A percentile compares a stretch with the other conserved stretches of the same genome.
Conservation (phyloP, 2,797 vertebrate genomes). For the Linurgus olivaceus region DNA sequence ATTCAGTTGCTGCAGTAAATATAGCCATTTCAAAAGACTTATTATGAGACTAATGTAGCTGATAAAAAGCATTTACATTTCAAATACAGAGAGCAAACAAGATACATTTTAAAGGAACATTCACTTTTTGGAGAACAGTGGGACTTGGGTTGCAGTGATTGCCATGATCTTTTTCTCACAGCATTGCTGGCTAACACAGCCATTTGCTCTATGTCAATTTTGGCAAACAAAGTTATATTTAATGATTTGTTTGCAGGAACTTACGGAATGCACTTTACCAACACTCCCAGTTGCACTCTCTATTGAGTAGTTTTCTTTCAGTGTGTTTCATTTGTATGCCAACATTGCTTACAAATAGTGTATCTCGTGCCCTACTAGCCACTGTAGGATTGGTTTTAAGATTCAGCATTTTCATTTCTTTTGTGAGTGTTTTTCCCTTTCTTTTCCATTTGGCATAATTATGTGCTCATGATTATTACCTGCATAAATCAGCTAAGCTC, state of each 20-base stretch:
- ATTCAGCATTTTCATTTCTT: slow-evolving; percentile 1
- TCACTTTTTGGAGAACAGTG: background rate
- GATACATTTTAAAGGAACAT: background rate
- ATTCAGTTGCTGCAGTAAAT: background rate
- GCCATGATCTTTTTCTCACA: background rate
- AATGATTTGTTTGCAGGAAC: background rate
- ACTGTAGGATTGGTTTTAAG: background rate
- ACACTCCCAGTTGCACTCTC: background rate
- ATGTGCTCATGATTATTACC: background rate
- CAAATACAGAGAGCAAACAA: background rate
- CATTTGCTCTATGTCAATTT: background rate
- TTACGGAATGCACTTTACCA: background rate
- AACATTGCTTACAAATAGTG: background rate
- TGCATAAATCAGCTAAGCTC: background rate
- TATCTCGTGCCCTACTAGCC: background rate
- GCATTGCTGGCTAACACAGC: background rate
- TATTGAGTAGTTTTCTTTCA: background rate
- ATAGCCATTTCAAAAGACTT: background rate
- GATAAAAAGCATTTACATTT: background rate
- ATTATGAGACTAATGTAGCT: background rate
- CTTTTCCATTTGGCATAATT: slow-evolving; percentile 1
- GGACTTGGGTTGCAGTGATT: background rate
- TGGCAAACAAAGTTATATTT: background rate
- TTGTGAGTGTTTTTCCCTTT: background rate
- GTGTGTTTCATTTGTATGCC: background rate